These are phyloP conservation scores for Latrodectus elegans DNA, from an alignment of 2,888 invertebrate genomes.

Conservation along the genomic window DNA sequence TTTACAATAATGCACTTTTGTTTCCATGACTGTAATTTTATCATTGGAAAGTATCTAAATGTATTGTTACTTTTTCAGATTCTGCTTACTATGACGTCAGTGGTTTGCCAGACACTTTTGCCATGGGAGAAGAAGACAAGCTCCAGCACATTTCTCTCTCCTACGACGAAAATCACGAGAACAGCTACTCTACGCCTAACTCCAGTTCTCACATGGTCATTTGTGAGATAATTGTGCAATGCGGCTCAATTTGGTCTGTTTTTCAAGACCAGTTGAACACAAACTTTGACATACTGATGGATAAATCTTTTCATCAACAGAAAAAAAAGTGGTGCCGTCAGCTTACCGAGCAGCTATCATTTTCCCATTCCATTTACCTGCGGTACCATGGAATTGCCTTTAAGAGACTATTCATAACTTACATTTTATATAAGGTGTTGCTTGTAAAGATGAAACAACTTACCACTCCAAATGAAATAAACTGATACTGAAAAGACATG, in stretches of 20 bases:
- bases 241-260: slow-evolving; percentile 33
- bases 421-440: neutral
- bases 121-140: slow-evolving; percentile 86
- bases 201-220: slow-evolving; percentile 93
- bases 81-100: slow-evolving; percentile 95
- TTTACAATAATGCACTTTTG: too few relatives aligned
- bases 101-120: slow-evolving; percentile 89
- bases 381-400: slow-evolving; percentile 44
- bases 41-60: neutral
- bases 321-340: slow-evolving; percentile 50
- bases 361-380: slow-evolving; percentile 37
- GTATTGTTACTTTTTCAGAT: slow-evolving; percentile 78
- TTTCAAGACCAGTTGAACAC: slow-evolving; percentile 32
- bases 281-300: slow-evolving; percentile 60
- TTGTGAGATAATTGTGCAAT: slow-evolving; percentile 89
- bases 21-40: too few relatives aligned
- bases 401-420: slow-evolving; percentile 18
- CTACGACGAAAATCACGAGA: slow-evolving; percentile 94
- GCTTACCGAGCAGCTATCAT: slow-evolving; percentile 19
- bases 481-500: neutral
- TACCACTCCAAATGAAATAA: neutral
- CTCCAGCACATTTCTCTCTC: slow-evolving; percentile 90
- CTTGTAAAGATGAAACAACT: neutral
- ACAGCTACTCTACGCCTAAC: slow-evolving; percentile 95
- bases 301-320: slow-evolving; percentile 38